Percentiles rank a stretch among this genome's conserved stretches.
phyloP scores from a whole-genome alignment of 2,888 invertebrate species.

The Acanthosepion pharaonis region DNA sequence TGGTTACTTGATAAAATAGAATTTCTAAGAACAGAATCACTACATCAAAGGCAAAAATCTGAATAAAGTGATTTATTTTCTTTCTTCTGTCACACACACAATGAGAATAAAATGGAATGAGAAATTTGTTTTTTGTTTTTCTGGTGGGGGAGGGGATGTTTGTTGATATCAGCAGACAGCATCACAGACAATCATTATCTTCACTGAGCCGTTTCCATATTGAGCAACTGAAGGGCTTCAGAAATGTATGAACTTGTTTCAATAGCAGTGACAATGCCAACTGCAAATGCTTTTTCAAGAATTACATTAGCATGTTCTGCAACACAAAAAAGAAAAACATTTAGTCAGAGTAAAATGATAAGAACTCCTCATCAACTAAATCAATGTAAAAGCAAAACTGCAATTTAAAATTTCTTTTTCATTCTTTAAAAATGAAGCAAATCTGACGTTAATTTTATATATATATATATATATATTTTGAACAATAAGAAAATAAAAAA shows the following conservation, averaged over 20 bases:
- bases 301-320: constrained; percentile 86
- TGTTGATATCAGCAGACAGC: no score
- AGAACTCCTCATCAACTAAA: no score
- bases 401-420: no score
- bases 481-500: no score
- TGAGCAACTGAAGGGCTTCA: constrained; percentile 86
- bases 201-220: constrained; percentile 79
- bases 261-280: constrained; percentile 86
- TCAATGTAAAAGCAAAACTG: no score
- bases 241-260: constrained; percentile 85
- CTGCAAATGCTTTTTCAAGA: constrained; percentile 85
- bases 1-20: no score
- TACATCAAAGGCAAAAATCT: not conserved
- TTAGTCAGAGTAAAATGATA: no score
- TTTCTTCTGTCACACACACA: not conserved
- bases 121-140: not conserved
- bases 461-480: no score
- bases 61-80: not conserved
- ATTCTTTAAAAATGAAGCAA: no score
- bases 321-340: not conserved
- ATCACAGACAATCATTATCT: not conserved
- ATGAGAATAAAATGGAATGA: not conserved
- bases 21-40: no score
- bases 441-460: no score
- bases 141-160: no score